Conservation (phyloP, 2,113 vertebrate genomes). For the Dunckerocampus dactyliophorus region DNA sequence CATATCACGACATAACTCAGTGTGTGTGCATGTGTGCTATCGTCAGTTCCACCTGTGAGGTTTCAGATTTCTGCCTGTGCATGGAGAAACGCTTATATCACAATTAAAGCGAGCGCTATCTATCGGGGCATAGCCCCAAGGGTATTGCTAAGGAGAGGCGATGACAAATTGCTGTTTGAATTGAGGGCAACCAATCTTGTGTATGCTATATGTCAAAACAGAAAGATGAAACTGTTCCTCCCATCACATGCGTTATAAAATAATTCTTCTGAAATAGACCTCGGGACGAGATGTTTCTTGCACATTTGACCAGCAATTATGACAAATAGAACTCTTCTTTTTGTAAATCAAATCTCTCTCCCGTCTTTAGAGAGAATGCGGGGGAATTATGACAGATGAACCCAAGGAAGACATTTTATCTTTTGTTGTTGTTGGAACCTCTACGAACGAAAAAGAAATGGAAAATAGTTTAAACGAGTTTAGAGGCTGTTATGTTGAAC, state of each 20-base stretch:
- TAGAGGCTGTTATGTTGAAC: conserved; percentile 57
- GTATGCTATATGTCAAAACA: conserved; percentile 15
- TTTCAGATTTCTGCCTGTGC: conserved; percentile 56
- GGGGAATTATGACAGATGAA: conserved; percentile 27
- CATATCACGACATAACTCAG: background rate
- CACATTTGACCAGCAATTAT: background rate
- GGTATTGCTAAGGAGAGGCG: conserved; percentile 35
- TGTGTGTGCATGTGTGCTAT: background rate
- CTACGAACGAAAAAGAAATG: conserved; percentile 21
- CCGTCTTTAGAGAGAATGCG: conserved; percentile 27
- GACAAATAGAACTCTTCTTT: background rate
- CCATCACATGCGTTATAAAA: conserved; percentile 1
- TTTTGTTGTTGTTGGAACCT: conserved; percentile 38
- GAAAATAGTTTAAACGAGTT: conserved; percentile 38
- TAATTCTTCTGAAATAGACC: background rate
- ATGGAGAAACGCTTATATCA: conserved; percentile 54
- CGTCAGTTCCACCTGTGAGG: conserved; percentile 35
- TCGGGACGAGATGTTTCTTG: background rate
- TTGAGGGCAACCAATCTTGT: conserved; percentile 10
- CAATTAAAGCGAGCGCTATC: conserved; percentile 54
- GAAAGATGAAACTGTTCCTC: background rate
- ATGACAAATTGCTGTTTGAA: conserved; percentile 65
- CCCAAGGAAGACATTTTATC: conserved; percentile 39
- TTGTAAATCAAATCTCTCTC: conserved; percentile 15
- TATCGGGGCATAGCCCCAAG: conserved; percentile 44